phyloP scores from a whole-genome alignment of 2,113 vertebrate genomes.

The Callipepla squamata region DNA sequence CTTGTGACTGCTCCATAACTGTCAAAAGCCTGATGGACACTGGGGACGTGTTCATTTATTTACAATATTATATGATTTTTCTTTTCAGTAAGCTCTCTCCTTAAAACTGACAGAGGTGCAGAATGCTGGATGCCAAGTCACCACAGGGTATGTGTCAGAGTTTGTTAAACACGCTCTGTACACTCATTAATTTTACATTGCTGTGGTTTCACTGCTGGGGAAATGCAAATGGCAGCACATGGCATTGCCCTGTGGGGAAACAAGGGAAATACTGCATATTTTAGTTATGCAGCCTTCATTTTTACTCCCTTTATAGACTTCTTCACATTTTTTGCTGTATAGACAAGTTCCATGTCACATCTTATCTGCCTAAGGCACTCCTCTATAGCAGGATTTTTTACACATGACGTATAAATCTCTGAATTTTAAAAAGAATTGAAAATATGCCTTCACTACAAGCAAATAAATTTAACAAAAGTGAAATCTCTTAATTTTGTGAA shows the following conservation, averaged over 20 bases:
- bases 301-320: background rate
- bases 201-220: background rate
- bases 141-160: background rate
- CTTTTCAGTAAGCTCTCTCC: background rate
- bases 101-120: background rate
- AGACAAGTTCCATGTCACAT: background rate
- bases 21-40: background rate
- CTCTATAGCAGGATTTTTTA: background rate
- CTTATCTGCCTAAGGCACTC: background rate
- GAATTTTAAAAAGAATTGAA: background rate
- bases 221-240: conserved; percentile 48
- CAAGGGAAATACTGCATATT: background rate
- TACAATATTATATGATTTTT: background rate
- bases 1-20: background rate
- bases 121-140: conserved; percentile 24
- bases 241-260: background rate
- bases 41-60: background rate
- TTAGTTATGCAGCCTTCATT: background rate
- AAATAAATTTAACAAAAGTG: background rate
- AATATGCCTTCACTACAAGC: background rate
- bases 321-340: background rate
- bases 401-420: background rate
- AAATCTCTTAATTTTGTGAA: background rate
- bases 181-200: conserved; percentile 53
- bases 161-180: conserved; percentile 49